Percentiles rank a stretch among this genome's conserved stretches.
phyloP scores from a whole-genome alignment of 2,797 vertebrate genomes.

The Tamandua tetradactyla region DNA sequence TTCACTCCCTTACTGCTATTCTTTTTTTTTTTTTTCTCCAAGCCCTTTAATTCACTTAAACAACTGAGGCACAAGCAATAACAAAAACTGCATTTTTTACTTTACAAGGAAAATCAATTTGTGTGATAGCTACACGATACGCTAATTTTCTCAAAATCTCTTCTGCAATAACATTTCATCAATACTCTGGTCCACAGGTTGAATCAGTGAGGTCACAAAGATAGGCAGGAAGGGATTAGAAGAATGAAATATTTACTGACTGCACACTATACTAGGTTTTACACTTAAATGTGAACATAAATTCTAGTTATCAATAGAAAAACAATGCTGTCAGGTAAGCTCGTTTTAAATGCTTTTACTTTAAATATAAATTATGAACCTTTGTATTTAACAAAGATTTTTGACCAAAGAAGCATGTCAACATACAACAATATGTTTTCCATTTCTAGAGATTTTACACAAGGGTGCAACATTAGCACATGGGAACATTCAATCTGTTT shows the following conservation, averaged over 20 bases:
- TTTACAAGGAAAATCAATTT: not conserved
- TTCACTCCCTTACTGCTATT: not conserved
- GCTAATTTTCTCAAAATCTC: not conserved
- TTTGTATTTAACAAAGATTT: not conserved
- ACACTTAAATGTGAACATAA: not conserved
- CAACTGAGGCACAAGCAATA: conserved; percentile 21
- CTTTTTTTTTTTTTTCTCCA: conserved; percentile 50
- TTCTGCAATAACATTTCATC: not conserved
- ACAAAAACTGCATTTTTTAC: not conserved
- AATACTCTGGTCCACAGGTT: not conserved
- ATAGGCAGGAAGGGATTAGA: not conserved
- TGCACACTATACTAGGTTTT: not conserved
- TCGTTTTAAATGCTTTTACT: too few relatives aligned
- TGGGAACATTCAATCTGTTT: rapidly evolving
- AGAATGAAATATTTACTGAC: not conserved
- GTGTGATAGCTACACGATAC: not conserved
- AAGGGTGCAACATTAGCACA: not conserved
- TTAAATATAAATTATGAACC: too few relatives aligned
- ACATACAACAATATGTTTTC: not conserved
- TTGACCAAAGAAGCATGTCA: not conserved
- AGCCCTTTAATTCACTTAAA: conserved; percentile 46
- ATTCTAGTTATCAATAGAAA: not conserved
- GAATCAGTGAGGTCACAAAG: not conserved
- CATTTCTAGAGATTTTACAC: not conserved
- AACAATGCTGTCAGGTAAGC: not conserved